phyloP scores from a whole-genome alignment of 2,888 invertebrate species.

The Standfussiana lucernea region DNA sequence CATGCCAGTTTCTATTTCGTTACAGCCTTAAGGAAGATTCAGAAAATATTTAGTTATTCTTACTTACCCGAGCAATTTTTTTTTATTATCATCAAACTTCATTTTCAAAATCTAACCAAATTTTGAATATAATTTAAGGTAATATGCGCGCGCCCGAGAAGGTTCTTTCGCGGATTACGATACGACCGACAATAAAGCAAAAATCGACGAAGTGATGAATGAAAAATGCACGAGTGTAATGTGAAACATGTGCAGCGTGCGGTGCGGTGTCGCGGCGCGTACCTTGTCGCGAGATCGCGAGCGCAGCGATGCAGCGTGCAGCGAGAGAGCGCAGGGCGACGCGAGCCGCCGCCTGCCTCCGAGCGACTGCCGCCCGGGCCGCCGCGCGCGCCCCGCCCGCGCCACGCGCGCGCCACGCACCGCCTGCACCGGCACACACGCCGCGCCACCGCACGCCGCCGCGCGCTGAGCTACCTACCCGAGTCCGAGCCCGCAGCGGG shows the following conservation, averaged over 20 bases:
- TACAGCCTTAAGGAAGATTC: conserved; percentile 48
- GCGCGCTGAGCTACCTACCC: conserved; percentile 69
- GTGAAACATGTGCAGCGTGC: conserved; percentile 74
- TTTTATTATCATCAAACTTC: conserved; percentile 47
- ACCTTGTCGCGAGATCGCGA: conserved; percentile 81
- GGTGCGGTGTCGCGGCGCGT: conserved; percentile 76
- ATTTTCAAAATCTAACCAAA: conserved; percentile 54
- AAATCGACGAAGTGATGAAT: conserved; percentile 79
- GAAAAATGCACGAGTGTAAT: conserved; percentile 80
- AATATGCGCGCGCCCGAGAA: conserved; percentile 59
- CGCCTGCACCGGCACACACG: conserved; percentile 80
- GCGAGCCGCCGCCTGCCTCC: conserved; percentile 86
- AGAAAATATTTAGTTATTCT: conserved; percentile 51
- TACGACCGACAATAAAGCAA: conserved; percentile 67
- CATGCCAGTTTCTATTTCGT: conserved; percentile 69
- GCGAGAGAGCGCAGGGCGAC: conserved; percentile 81
- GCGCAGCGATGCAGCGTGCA: conserved; percentile 83
- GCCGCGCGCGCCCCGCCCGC: conserved; percentile 81
- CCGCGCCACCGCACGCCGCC: conserved; percentile 71
- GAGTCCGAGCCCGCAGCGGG: conserved; percentile 77
- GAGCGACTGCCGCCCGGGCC: conserved; percentile 90
- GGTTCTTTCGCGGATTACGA: conserved; percentile 52
- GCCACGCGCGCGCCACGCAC: conserved; percentile 74
- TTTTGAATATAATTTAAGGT: conserved; percentile 60
- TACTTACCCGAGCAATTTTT: conserved; percentile 62